Evolutionary conservation across 64 coral and sea anemone species (phyloP).

Genomic region (Stichodactyla mertensii): DNA sequence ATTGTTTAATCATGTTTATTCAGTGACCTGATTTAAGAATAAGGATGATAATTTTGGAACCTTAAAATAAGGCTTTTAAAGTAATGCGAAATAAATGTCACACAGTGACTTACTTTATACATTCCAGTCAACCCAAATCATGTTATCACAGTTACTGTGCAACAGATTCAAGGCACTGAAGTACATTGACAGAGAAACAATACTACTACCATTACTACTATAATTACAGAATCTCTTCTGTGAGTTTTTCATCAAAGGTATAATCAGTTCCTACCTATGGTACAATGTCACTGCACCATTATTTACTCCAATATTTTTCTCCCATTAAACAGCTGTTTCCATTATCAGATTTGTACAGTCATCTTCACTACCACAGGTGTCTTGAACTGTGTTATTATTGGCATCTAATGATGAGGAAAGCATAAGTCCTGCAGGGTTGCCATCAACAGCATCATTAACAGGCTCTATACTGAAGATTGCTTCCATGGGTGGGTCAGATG

Average conservation of each 20-base stretch:
- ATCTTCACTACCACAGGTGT: too few species aligned
- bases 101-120: conserved; percentile 17
- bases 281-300: too few species aligned
- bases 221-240: neutral
- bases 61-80: neutral
- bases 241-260: too few species aligned
- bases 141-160: neutral
- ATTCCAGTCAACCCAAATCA: neutral
- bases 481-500: neutral
- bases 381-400: too few species aligned
- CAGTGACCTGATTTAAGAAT: too few species aligned
- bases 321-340: neutral
- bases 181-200: neutral
- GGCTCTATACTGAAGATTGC: neutral
- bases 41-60: neutral
- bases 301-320: neutral
- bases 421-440: too few species aligned
- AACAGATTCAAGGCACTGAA: conserved; percentile 9
- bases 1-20: too few species aligned
- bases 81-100: neutral
- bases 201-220: neutral
- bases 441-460: neutral
- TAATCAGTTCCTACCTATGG: too few species aligned
- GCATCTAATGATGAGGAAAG: too few species aligned
- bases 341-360: neutral